Evolutionary conservation across 2,797 vertebrate species (phyloP).

Genomic region (Eospalax fontanierii): DNA sequence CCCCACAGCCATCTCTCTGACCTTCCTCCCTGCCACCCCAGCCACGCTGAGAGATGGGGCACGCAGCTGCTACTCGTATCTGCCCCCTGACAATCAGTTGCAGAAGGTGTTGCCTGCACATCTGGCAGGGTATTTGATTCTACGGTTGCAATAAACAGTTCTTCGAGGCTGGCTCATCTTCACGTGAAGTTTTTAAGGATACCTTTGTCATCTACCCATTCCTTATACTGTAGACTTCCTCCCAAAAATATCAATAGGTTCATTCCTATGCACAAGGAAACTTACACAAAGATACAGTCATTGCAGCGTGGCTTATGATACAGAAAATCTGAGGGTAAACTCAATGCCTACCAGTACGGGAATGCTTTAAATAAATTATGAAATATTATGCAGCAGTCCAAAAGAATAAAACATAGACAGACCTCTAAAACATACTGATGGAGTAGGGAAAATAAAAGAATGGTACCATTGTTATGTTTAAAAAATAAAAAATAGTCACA

Average conservation of each 20-base stretch:
- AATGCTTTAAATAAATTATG: background rate
- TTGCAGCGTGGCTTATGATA: background rate
- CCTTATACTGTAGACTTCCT: background rate
- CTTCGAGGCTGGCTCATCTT: background rate
- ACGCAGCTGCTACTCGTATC: accelerated
- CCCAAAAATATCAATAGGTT: background rate
- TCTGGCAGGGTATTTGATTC: background rate
- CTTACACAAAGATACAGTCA: background rate
- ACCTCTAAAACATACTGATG: slow-evolving; percentile 80
- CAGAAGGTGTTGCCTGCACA: background rate
- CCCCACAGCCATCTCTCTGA: background rate
- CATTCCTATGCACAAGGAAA: background rate
- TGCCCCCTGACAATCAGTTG: too few species aligned
- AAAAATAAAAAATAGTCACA: slow-evolving; percentile 44
- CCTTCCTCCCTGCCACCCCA: too few species aligned
- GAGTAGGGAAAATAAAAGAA: background rate
- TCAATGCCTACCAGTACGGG: background rate
- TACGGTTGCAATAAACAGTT: background rate
- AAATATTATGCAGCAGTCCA: slow-evolving; percentile 69
- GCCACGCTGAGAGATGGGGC: background rate
- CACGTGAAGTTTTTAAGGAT: background rate
- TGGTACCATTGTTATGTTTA: slow-evolving; percentile 75
- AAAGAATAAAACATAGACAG: slow-evolving; percentile 58
- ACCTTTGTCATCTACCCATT: background rate
- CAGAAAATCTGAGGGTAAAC: background rate